A percentile compares a stretch with the other conserved stretches of the same genome.
Conservation (phyloP, 2,888 invertebrate species). For the Chromoteleia sp. region DNA sequence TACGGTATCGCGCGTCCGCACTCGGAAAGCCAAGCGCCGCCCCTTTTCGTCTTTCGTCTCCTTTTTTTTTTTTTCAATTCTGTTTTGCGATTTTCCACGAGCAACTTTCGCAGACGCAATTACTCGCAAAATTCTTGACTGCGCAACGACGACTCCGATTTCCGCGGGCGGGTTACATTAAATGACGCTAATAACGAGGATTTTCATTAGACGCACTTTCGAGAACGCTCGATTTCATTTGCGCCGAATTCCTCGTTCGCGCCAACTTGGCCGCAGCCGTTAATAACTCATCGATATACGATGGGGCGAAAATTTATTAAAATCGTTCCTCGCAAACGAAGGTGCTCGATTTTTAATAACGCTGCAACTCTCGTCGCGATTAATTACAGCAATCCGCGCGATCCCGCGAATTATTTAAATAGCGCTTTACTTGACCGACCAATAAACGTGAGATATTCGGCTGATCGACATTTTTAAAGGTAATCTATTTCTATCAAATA, state of each 20-base stretch:
- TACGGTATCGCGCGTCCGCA: constrained; percentile 33
- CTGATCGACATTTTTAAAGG: too few relatives aligned
- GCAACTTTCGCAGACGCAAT: constrained; percentile 37
- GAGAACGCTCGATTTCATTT: constrained; percentile 45
- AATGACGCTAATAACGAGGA: constrained; percentile 39
- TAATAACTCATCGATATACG: constrained; percentile 27
- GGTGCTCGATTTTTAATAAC: constrained; percentile 15
- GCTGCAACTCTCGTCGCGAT: neutral
- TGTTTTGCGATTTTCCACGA: constrained; percentile 32
- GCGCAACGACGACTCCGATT: constrained; percentile 17
- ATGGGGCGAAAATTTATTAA: constrained; percentile 16
- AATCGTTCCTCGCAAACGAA: constrained; percentile 4
- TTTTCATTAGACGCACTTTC: constrained; percentile 53
- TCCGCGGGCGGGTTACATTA: constrained; percentile 11
- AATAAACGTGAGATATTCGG: too few relatives aligned
- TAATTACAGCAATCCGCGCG: too few relatives aligned
- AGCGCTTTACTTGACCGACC: constrained; percentile 10
- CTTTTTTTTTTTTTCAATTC: neutral
- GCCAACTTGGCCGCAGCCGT: constrained; percentile 12
- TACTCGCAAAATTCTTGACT: constrained; percentile 28
- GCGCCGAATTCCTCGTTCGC: constrained; percentile 17
- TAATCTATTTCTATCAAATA: too few relatives aligned
- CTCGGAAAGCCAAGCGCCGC: constrained; percentile 22
- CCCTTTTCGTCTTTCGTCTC: constrained; percentile 11
- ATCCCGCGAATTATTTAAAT: constrained; percentile 19